Percentiles rank a stretch among this genome's conserved stretches.
phyloP scores from a whole-genome alignment of 2,888 invertebrate species.

The Homarus gammarus region DNA sequence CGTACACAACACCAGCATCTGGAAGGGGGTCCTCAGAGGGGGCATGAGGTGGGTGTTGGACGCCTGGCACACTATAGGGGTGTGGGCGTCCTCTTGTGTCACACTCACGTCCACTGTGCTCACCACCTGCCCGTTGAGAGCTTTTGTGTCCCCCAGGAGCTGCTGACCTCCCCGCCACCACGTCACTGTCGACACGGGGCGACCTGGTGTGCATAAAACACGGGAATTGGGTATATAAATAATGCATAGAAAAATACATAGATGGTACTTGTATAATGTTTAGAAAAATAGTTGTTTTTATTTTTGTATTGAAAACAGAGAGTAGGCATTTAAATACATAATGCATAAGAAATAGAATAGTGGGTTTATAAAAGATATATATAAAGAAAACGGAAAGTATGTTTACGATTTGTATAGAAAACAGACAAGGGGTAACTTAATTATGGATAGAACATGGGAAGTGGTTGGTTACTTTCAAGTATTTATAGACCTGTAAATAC shows the following conservation, averaged over 20 bases:
- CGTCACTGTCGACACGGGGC: constrained; percentile 38
- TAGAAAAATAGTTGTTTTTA: not conserved
- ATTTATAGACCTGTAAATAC: too few species aligned
- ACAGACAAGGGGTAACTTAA: too few species aligned
- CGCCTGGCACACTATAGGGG: constrained; percentile 64
- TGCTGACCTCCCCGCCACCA: constrained; percentile 67
- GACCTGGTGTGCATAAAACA: constrained; percentile 17
- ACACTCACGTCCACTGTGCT: constrained; percentile 55
- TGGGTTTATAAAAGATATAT: not conserved
- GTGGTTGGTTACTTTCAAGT: too few species aligned
- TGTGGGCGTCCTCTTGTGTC: constrained; percentile 44
- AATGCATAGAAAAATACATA: not conserved
- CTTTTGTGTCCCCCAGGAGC: constrained; percentile 22
- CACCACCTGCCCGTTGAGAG: constrained; percentile 4
- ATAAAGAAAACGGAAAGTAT: too few species aligned
- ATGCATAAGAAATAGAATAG: too few species aligned
- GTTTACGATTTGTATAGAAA: too few species aligned
- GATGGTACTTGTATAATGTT: not conserved
- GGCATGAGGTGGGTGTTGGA: constrained; percentile 58
- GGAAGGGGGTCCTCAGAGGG: constrained; percentile 53
- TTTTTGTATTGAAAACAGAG: too few species aligned
- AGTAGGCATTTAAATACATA: too few species aligned
- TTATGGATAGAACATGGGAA: too few species aligned
- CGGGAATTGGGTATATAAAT: not conserved
- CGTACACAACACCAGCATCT: constrained; percentile 55